Evolutionary conservation across 2,888 invertebrate species (phyloP), one percentile per base, ranked within the genome.

Genomic region (Leucophenga maculata): DNA sequence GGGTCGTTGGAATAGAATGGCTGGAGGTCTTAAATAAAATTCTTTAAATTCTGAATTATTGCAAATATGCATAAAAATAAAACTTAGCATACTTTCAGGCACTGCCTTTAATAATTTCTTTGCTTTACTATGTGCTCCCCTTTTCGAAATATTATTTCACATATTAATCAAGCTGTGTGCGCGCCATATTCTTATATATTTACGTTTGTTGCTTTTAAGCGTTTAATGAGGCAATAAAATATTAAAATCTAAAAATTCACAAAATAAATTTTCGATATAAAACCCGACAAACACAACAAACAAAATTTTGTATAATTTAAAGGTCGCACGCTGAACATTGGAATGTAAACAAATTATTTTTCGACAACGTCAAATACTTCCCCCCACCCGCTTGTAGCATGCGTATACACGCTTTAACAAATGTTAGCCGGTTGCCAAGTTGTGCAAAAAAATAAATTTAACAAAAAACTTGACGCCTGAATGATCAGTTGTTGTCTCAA

Each of bases 311-410:
- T 39, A 8, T 39, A 6, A 67, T 72, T 65, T 31, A 77, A 72
- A 78, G 77, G 75, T 79, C 81, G 76, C 79, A 79, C 78, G 82
- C 73, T 54, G 44, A 14, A 22, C 69, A 69, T 69, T 69, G 74
- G 65, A 60, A 67, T 72, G 52, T 20, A 52, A 70, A 75, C 70
- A 70, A 67, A 71, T 16, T 52, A 46, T 13, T 14, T 64, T 8
- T 26, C 26, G 22, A 26, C 26, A 62, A 6, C 64, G n/a, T 46
- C 2, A n/a, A 13, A 26, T 4, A 26, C 16, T 22, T 9, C 22
- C 9, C 60, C n/a, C 11, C 39, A 60, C 39, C 18, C 39, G 14
- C 18, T 39, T 39, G 1, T 39, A 26, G 22, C 11, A 13, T 18
- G 0, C 59, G 8, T 39, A 8, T 9, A 8, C 39, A 3, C 39